Percentiles rank a stretch among this genome's conserved stretches.
phyloP scores from a whole-genome alignment of 2,113 vertebrate genomes.

The Turnix velox region DNA sequence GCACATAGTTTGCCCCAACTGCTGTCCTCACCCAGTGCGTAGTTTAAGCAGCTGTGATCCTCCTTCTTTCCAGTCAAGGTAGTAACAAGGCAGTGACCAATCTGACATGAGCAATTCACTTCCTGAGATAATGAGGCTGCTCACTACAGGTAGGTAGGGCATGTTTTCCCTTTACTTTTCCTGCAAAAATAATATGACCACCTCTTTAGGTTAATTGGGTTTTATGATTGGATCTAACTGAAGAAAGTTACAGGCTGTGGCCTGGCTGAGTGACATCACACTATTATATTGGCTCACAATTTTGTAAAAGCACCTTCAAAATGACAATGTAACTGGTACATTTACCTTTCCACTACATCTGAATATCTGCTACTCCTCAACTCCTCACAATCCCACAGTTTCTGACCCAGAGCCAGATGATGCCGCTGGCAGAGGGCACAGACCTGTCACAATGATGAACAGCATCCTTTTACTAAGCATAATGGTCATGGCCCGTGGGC shows the following conservation, averaged over 20 bases:
- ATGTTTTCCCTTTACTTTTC: background rate
- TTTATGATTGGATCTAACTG: background rate
- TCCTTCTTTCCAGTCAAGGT: background rate
- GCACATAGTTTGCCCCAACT: background rate
- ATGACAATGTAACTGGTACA: background rate
- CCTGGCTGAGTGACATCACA: background rate
- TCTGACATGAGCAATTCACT: background rate
- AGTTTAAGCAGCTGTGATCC: background rate
- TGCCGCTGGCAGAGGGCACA: background rate
- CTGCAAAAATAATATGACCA: background rate
- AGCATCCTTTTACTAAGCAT: background rate
- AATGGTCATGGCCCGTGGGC: fast-evolving
- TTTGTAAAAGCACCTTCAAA: no score
- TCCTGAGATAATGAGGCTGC: background rate
- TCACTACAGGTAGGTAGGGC: background rate
- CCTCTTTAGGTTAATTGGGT: background rate
- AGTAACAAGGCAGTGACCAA: background rate
- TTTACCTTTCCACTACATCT: background rate
- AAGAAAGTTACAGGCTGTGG: background rate
- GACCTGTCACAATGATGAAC: background rate
- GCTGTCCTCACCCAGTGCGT: fast-evolving
- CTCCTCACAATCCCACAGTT: background rate
- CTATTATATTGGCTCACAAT: background rate
- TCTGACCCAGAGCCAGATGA: background rate
- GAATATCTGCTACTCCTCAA: background rate